These are phyloP conservation scores for Eulemur albifrons DNA, from an alignment of 2,797 vertebrate species.

Conservation along the genomic window DNA sequence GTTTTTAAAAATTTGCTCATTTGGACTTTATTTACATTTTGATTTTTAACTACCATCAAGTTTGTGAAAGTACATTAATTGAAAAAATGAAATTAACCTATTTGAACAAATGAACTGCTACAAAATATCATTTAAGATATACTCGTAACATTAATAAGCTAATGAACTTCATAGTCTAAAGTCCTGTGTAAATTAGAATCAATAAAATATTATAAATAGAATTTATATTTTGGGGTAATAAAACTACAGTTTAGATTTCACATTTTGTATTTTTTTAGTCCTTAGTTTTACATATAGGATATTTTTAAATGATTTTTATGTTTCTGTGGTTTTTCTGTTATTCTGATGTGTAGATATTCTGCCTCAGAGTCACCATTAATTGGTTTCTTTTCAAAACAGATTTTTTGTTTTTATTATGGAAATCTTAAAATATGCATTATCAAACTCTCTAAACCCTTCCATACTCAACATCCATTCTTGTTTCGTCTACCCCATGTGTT, in stretches of 20 bases:
- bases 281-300: neutral
- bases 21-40: neutral
- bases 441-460: neutral
- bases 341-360: neutral
- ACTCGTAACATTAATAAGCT: neutral
- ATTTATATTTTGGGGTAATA: slow-evolving; percentile 17
- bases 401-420: slow-evolving; percentile 9
- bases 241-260: slow-evolving; percentile 1
- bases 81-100: neutral
- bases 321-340: neutral
- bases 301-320: neutral
- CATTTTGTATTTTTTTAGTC: neutral
- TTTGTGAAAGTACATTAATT: slow-evolving; percentile 36
- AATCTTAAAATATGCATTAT: neutral
- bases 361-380: neutral
- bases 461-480: neutral
- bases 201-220: slow-evolving; percentile 10
- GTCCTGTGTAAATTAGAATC: neutral
- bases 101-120: slow-evolving; percentile 15
- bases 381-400: neutral
- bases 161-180: neutral
- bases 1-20: neutral
- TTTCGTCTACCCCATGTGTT: neutral
- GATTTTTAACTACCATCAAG: neutral
- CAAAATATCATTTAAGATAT: neutral